These are phyloP conservation scores for Drosophila atroscutellata DNA, from an alignment of 2,888 invertebrate genomes.

Conservation along the genomic window DNA sequence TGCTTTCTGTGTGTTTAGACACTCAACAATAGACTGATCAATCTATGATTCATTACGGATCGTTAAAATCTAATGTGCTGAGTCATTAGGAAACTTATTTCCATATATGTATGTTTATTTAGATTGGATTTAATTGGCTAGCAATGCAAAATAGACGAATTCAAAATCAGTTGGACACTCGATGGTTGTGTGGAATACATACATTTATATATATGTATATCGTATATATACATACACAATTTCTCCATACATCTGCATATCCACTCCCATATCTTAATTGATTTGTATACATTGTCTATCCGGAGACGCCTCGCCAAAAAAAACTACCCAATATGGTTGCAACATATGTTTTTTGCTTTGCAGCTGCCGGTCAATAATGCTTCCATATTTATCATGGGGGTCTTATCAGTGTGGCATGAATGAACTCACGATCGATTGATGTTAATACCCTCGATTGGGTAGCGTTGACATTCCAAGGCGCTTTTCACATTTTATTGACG, in stretches of 20 bases:
- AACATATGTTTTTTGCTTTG: conserved; percentile 33
- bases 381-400: conserved; percentile 19
- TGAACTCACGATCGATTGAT: conserved; percentile 67
- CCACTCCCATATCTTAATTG: conserved; percentile 18
- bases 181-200: too few species aligned
- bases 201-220: background rate
- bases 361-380: conserved; percentile 31
- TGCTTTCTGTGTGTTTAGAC: conserved; percentile 15
- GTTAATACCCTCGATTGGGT: conserved; percentile 71
- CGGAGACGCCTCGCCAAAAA: conserved; percentile 19
- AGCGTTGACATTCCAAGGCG: conserved; percentile 69
- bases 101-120: conserved; percentile 18
- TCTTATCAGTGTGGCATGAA: conserved; percentile 75
- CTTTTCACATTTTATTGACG: conserved; percentile 39
- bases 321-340: conserved; percentile 40
- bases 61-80: conserved; percentile 22
- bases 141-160: conserved; percentile 14
- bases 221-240: background rate
- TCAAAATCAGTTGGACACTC: conserved; percentile 8
- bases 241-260: background rate
- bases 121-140: conserved; percentile 34
- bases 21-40: conserved; percentile 36
- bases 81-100: conserved; percentile 33
- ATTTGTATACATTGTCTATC: conserved; percentile 39
- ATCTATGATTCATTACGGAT: conserved; percentile 41